Percentiles rank a stretch among this genome's conserved stretches.
phyloP scores from a whole-genome alignment of 2,113 vertebrate genomes.

The Heloderma charlesbogerti region DNA sequence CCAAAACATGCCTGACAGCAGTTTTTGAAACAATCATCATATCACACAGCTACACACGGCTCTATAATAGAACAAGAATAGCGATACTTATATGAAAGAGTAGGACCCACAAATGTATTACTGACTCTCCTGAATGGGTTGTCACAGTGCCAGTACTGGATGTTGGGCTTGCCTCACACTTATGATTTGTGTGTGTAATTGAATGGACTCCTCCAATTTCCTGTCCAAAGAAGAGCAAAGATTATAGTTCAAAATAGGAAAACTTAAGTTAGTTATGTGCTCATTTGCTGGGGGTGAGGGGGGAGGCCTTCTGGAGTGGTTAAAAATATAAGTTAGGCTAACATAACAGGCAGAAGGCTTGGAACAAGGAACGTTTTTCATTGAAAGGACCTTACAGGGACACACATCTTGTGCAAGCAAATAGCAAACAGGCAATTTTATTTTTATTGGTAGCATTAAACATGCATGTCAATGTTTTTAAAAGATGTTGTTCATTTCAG shows the following conservation, averaged over 20 bases:
- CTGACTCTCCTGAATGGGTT: not conserved
- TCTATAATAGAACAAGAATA: not conserved
- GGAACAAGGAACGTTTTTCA: slow-evolving; percentile 22
- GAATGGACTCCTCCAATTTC: not conserved
- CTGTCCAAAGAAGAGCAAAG: not conserved
- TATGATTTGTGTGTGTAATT: not conserved
- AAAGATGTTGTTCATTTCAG: slow-evolving; percentile 32
- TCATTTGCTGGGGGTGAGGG: not conserved
- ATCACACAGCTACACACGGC: not conserved
- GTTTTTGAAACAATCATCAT: not conserved
- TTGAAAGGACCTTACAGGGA: slow-evolving; percentile 2
- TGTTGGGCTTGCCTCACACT: not conserved
- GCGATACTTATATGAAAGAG: not conserved
- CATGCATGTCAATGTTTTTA: slow-evolving; percentile 9
- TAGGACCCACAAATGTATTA: not conserved
- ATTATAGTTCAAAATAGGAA: slow-evolving; percentile 29
- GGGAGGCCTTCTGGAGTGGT: not conserved
- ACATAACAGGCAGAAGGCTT: not conserved
- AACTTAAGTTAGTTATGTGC: slow-evolving; percentile 2
- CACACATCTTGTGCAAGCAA: slow-evolving; percentile 24
- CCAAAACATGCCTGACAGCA: not conserved
- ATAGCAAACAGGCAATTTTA: not conserved
- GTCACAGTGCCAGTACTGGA: not conserved
- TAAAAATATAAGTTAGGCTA: slow-evolving; percentile 1
- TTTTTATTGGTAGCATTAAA: slow-evolving; percentile 37